Base-by-base conservation (phyloP, 2,797 vertebrate genomes). In the Prunella strophiata region DNA sequence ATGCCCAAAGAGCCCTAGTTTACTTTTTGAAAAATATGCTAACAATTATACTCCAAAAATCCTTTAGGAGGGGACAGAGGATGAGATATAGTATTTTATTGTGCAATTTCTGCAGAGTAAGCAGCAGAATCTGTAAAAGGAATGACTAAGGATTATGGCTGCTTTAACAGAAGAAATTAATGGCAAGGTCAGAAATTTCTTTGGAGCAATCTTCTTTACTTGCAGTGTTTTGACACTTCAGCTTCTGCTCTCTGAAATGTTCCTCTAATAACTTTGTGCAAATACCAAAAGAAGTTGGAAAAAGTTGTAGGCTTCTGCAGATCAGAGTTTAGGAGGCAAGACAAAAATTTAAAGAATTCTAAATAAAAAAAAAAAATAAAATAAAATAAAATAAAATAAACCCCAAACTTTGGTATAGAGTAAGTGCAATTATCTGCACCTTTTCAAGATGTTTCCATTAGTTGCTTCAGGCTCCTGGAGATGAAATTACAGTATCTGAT, bases 51-150 rank as follows among this genome's bases (percentile, higher is more conserved):
- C 94, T 91, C 75, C 47, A 85, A 63, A 95, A 93, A 94, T 94
- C 91, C 93, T 96, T 96, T 96, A 96, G 94, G 95, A 96, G 94
- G 93, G 92, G 93, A 97, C 93, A 96, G 78, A 96, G 94, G 65
- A 96, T 97, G 96, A 96, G 84, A 65, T 77, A 94, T 91, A 16
- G 30, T 54, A 62, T 85, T 85, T 82, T 91, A 77, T 77, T 72
- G 61, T 83, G 61, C 61, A 34, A 23, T 88, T 93, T 93, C 70
- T 87, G 89, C 65, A 54, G 59, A 77, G 38, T 82, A 92, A 94
- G 84, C 59, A 71, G 63, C 15, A 76, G 58, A 90, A 40, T 86
- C 76, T 76, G 38, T 85, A 67, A 73, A 76, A 79, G 36, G 48
- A 90, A 59, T 93, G 26, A 48, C 59, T 79, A 50, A 55, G 79